These are phyloP conservation scores for Tragulus kanchil DNA, from an alignment of 2,113 vertebrate genomes.

Conservation along the genomic window DNA sequence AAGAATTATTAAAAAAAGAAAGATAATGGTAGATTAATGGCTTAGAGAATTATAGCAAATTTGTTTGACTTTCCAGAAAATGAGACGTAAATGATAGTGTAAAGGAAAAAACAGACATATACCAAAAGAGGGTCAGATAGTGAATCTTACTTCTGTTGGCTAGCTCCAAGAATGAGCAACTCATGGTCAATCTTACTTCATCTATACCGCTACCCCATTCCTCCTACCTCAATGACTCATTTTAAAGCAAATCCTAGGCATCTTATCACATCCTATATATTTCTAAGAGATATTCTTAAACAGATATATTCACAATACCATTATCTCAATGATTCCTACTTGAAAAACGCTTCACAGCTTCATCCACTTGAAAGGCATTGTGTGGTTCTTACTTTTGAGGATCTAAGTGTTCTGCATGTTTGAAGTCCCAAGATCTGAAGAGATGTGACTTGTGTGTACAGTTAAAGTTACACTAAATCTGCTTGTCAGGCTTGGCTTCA, in stretches of 20 bases:
- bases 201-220: neutral
- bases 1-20: neutral
- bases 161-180: neutral
- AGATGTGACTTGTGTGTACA: neutral
- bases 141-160: neutral
- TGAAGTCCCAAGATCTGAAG: neutral
- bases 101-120: neutral
- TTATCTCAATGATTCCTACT: neutral
- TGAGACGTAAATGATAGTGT: neutral
- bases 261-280: neutral
- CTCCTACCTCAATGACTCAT: neutral
- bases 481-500: neutral
- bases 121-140: neutral
- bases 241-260: constrained; percentile 14
- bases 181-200: neutral
- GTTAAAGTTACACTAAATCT: neutral
- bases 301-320: neutral
- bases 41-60: neutral
- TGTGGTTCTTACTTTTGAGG: neutral
- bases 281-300: constrained; percentile 10
- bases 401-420: neutral
- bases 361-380: neutral
- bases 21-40: neutral
- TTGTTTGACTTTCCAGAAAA: neutral
- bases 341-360: neutral